A percentile compares a stretch with the other conserved stretches of the same genome.
These are phyloP conservation scores for Phaetusa simplex DNA, from an alignment of 2,113 vertebrate genomes.

Conservation along the genomic window DNA sequence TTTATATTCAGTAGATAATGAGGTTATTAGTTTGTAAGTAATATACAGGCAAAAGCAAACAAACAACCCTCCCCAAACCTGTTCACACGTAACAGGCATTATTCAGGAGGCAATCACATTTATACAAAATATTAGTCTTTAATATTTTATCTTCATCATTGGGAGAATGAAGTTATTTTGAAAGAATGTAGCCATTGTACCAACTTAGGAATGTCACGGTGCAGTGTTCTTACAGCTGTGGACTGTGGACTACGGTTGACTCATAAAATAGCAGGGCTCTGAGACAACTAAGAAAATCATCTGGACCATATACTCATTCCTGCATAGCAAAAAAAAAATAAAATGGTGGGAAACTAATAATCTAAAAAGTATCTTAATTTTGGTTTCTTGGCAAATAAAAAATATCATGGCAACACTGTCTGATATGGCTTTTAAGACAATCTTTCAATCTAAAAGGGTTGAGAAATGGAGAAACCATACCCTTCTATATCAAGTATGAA, in stretches of 20 bases:
- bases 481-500: background rate
- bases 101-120: background rate
- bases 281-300: background rate
- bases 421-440: background rate
- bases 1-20: background rate
- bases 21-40: background rate
- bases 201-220: background rate
- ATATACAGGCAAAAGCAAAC: background rate
- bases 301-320: background rate
- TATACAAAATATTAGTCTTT: background rate
- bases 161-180: background rate
- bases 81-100: background rate
- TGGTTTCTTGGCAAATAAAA: background rate
- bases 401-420: background rate
- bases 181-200: background rate
- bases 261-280: background rate
- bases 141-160: background rate
- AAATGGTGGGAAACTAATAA: background rate
- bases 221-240: background rate
- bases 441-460: background rate
- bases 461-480: background rate
- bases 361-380: background rate
- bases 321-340: background rate
- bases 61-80: background rate
- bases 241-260: background rate